Conservation (phyloP, 1,140 invertebrate genomes). For the Piezodorus guildinii region DNA sequence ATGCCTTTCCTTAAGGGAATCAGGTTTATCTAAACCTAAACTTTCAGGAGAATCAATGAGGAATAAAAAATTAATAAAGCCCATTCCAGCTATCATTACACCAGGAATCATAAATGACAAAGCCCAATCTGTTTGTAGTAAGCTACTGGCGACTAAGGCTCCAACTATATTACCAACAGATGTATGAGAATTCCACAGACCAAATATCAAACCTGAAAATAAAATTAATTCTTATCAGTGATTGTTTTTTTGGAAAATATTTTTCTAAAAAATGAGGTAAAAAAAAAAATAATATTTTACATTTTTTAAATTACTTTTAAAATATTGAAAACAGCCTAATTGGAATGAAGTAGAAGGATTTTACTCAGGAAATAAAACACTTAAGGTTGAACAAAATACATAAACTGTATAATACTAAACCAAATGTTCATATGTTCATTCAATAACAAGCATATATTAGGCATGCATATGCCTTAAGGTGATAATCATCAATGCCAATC, state of each 20-base stretch:
- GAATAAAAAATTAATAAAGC: conserved; percentile 77
- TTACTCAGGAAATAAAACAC: no score
- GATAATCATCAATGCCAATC: no score
- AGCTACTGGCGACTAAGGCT: conserved; percentile 68
- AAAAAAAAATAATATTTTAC: no score
- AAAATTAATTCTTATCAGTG: background rate
- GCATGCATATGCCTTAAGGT: no score
- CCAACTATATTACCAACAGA: conserved; percentile 91
- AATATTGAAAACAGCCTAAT: no score
- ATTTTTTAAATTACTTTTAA: no score
- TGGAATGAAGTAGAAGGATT: no score
- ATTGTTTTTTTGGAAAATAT: background rate
- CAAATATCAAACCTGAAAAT: conserved; percentile 73
- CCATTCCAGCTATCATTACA: conserved; percentile 63
- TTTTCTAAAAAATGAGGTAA: background rate
- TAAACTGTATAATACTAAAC: no score
- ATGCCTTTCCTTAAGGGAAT: background rate
- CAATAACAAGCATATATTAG: no score
- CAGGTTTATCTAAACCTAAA: conserved; percentile 38
- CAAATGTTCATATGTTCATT: no score
- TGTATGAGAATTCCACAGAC: conserved; percentile 93
- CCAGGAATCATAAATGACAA: conserved; percentile 86
- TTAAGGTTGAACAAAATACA: no score
- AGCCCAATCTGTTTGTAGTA: conserved; percentile 79
- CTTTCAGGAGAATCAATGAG: conserved; percentile 65